These are phyloP conservation scores for Catalaphyllia jardinei DNA, from an alignment of 64 coral and sea anemone genomes.

Conservation along the genomic window DNA sequence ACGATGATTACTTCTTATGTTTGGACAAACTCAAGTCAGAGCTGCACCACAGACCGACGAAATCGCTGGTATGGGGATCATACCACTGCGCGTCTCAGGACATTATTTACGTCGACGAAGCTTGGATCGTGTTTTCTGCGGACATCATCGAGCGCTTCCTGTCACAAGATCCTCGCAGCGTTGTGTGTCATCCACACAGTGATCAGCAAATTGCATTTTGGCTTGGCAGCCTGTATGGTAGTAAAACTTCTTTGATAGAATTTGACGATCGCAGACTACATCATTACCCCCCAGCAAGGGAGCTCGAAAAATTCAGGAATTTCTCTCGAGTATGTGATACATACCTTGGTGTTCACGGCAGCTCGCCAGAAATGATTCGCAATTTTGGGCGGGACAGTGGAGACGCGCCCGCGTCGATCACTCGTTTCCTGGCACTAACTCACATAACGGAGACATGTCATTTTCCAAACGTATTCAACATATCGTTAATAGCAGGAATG, in stretches of 20 bases:
- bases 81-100: conserved; percentile 21
- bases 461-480: conserved; percentile 30
- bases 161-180: conserved; percentile 1
- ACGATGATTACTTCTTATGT: conserved; percentile 69
- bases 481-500: background rate
- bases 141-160: conserved; percentile 56
- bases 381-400: conserved; percentile 16
- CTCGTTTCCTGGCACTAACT: background rate
- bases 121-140: conserved; percentile 45
- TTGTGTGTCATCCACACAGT: conserved; percentile 55
- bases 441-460: background rate
- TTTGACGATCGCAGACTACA: conserved; percentile 45
- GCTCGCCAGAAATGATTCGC: conserved; percentile 6
- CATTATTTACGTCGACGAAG: conserved; percentile 56
- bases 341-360: conserved; percentile 47
- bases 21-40: conserved; percentile 43
- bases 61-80: conserved; percentile 29
- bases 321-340: background rate
- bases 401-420: background rate
- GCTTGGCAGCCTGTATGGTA: conserved; percentile 15
- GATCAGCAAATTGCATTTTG: conserved; percentile 64
- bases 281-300: conserved; percentile 11
- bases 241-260: background rate
- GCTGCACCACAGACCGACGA: conserved; percentile 25
- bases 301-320: background rate